Percentiles rank a stretch among this genome's conserved stretches.
Evolutionary conservation across 2,888 invertebrate genomes (phyloP).

Genomic region (Sceliomorpha sp.): DNA sequence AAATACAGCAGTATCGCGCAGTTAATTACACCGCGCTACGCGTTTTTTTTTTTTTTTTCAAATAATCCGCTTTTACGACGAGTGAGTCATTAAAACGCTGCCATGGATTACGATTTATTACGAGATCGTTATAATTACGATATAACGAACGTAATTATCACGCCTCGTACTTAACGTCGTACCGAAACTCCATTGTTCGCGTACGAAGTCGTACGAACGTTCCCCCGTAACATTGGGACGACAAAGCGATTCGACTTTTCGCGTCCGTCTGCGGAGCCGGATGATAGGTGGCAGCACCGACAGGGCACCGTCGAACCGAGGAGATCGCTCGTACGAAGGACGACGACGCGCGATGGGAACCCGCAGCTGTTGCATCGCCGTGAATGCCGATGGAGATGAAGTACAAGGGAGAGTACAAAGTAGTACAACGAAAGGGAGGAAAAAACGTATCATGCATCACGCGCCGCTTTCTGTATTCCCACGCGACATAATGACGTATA

Average conservation of each 20-base stretch:
- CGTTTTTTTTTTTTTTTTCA: too few relatives aligned
- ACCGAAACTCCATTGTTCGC: too few relatives aligned
- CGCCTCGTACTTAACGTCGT: too few relatives aligned
- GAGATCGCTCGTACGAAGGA: slow-evolving; percentile 14
- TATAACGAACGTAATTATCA: too few relatives aligned
- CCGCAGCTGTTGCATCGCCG: slow-evolving; percentile 46
- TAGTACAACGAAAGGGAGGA: slow-evolving; percentile 33
- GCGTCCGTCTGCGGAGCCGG: background rate
- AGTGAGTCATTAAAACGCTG: too few relatives aligned
- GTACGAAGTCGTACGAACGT: too few relatives aligned
- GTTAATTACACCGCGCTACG: too few relatives aligned
- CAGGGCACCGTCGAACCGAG: slow-evolving; percentile 19
- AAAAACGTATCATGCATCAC: slow-evolving; percentile 35
- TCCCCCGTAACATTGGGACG: too few relatives aligned
- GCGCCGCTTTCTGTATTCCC: slow-evolving; percentile 53
- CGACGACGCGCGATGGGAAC: slow-evolving; percentile 43
- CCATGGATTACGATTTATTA: too few relatives aligned
- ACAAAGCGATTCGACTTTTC: background rate
- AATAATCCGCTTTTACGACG: too few relatives aligned
- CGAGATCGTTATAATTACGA: too few relatives aligned
- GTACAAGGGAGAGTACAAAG: slow-evolving; percentile 45
- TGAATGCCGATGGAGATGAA: slow-evolving; percentile 47
- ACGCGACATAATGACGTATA: slow-evolving; percentile 60
- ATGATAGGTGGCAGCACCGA: slow-evolving; percentile 48
- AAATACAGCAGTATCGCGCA: too few relatives aligned